Evolutionary conservation across 2,113 vertebrate genomes (phyloP).

Genomic region (Oncorhynchus clarkii): DNA sequence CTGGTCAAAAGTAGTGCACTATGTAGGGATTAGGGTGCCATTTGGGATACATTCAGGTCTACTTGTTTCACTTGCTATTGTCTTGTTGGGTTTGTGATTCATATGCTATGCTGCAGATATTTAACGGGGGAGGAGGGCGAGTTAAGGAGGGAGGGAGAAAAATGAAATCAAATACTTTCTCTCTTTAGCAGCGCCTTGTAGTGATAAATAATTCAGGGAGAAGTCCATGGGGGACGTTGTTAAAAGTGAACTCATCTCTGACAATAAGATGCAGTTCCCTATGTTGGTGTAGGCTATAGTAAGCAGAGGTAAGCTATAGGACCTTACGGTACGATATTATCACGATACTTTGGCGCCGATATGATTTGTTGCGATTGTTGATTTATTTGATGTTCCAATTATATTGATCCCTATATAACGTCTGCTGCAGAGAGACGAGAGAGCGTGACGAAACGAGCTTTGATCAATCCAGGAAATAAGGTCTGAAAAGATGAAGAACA

Average conservation of each 20-base stretch:
- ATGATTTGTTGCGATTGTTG: too few species aligned
- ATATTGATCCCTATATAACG: neutral
- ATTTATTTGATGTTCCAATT: too few species aligned
- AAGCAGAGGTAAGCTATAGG: too few species aligned
- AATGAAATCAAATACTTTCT: slow-evolving; percentile 1
- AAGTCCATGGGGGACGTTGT: slow-evolving; percentile 9
- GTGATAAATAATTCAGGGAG: slow-evolving; percentile 31
- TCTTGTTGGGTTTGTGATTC: too few species aligned
- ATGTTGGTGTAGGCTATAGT: too few species aligned
- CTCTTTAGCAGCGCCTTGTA: neutral
- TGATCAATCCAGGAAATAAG: too few species aligned
- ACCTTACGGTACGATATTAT: too few species aligned
- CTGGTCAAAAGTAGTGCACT: too few species aligned
- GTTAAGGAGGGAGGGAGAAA: neutral
- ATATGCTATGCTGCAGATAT: neutral
- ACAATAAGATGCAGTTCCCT: neutral
- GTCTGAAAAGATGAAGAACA: too few species aligned
- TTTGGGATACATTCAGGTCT: too few species aligned
- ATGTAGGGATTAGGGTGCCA: neutral
- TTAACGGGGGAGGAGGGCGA: neutral
- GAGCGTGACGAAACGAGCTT: neutral
- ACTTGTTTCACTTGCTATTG: too few species aligned
- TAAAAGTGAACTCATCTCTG: slow-evolving; percentile 12
- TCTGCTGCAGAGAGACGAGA: neutral
- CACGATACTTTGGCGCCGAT: too few species aligned